These are phyloP conservation scores for Aquatica leii DNA, from an alignment of 2,888 invertebrate species.

Conservation along the genomic window DNA sequence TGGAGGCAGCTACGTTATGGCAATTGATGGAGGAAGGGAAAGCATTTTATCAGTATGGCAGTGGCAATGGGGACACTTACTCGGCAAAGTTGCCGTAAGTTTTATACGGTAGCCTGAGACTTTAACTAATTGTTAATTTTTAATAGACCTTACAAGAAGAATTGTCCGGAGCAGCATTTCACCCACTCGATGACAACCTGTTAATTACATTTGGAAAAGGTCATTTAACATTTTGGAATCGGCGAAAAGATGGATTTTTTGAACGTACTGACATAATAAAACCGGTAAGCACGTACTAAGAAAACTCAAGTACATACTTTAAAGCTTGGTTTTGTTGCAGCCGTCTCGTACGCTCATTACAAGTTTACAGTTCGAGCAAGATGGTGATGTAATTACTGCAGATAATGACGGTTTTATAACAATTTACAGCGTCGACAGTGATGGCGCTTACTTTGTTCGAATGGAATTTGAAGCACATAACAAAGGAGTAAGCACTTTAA, in stretches of 20 bases:
- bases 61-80: slow-evolving; percentile 93
- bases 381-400: slow-evolving; percentile 91
- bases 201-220: slow-evolving; percentile 92
- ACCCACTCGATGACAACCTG: slow-evolving; percentile 89
- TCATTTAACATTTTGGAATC: slow-evolving; percentile 92
- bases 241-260: slow-evolving; percentile 89
- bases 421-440: slow-evolving; percentile 88
- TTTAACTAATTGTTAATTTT: too few relatives aligned
- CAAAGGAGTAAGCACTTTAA: slow-evolving; percentile 85
- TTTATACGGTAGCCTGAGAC: too few relatives aligned
- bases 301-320: too few relatives aligned
- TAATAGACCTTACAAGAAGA: slow-evolving; percentile 86
- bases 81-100: slow-evolving; percentile 93
- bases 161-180: slow-evolving; percentile 87
- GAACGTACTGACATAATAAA: slow-evolving; percentile 89
- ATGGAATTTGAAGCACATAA: slow-evolving; percentile 91
- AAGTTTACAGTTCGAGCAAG: slow-evolving; percentile 88
- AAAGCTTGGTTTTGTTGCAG: slow-evolving; percentile 60
- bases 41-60: slow-evolving; percentile 94
- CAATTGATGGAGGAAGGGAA: slow-evolving; percentile 88
- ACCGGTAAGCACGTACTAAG: slow-evolving; percentile 66
- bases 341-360: slow-evolving; percentile 86
- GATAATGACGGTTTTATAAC: slow-evolving; percentile 93
- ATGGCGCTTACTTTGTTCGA: slow-evolving; percentile 87
- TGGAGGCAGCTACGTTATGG: slow-evolving; percentile 88